These are phyloP conservation scores for Trichogramma evanescens DNA, from an alignment of 2,888 invertebrate species.

Conservation along the genomic window DNA sequence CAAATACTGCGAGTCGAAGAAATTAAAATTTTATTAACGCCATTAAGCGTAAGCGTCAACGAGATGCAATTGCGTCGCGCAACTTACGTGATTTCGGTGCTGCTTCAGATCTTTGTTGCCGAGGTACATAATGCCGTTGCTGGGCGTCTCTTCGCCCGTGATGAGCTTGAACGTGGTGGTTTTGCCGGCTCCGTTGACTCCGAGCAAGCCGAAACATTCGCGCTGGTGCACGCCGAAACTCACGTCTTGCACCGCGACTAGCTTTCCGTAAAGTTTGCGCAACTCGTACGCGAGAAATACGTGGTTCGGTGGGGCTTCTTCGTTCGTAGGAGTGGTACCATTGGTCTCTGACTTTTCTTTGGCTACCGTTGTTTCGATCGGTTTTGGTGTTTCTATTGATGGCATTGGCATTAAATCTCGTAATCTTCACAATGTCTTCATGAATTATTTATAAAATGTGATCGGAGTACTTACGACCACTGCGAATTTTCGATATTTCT, in stretches of 20 bases:
- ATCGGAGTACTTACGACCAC: slow-evolving; percentile 10
- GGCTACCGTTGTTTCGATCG: neutral
- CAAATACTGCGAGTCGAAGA: slow-evolving; percentile 53
- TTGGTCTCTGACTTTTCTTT: neutral
- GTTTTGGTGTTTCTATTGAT: too few relatives aligned
- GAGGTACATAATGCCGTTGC: slow-evolving; percentile 27
- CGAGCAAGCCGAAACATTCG: slow-evolving; percentile 73
- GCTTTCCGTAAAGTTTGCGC: slow-evolving; percentile 65
- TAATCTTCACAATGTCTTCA: neutral
- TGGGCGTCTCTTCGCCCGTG: slow-evolving; percentile 64
- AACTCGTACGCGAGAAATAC: slow-evolving; percentile 55
- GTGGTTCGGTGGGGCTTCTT: slow-evolving; percentile 9
- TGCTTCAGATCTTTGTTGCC: slow-evolving; percentile 18
- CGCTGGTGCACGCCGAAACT: slow-evolving; percentile 59
- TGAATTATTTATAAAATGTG: neutral
- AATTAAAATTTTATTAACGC: neutral
- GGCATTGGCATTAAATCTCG: too few relatives aligned
- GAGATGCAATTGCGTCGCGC: neutral
- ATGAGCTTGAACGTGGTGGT: slow-evolving; percentile 82
- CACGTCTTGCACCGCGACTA: slow-evolving; percentile 71
- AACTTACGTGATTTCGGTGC: slow-evolving; percentile 20
- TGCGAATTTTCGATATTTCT: slow-evolving; percentile 22
- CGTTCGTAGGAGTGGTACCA: neutral
- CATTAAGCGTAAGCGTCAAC: neutral
- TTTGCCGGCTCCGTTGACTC: slow-evolving; percentile 79